Evolutionary conservation across 2,113 vertebrate genomes (phyloP), one percentile per base, ranked within the genome.

Genomic region (Tinamus guttatus): DNA sequence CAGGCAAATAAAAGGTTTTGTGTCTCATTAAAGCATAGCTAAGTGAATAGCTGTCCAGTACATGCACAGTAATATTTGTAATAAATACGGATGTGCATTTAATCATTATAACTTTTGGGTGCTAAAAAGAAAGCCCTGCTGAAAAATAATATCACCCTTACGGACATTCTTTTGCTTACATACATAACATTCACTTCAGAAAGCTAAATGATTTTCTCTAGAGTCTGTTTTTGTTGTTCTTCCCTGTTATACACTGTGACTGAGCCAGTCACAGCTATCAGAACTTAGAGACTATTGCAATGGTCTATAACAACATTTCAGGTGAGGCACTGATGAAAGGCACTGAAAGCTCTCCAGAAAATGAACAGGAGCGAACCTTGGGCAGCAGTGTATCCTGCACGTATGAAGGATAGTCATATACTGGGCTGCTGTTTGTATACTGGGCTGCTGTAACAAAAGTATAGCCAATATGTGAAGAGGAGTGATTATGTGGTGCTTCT

Each of bases 1-100:
- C 82, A 93, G 62, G 86, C 60, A 93, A 89, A 86, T 56, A 15
- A 92, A 34, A 69, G n/a, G 68, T 90, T 92, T 84, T 86, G 80
- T 86, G 49, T 64, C 77, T 81, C 62, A 43, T 79, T 90, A 32
- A 87, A 52, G 58, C 38, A 59, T 32, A 75, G 43, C 65, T 88
- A 81, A 81, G 40, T 51, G 40, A 27, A 67, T 67, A 54, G 69
- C 24, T 93, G 56, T 91, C 49, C 59, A 91, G 91, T 32, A 49
- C 5, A 70, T 2, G 11, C 45, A 62, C 20, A n/a, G 68, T 34
- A 78, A 78, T 15, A n/a, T 56, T 64, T 71, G 51, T 47, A 77
- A 74, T 52, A 70, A 81, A 63, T 38, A 34, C 70, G 64, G 24
- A 80, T 76, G 14, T 24, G 5, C 14, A 52, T 89, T 84, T 56